A percentile compares a stretch with the other conserved stretches of the same genome.
Conservation (phyloP, 2,113 vertebrate species). For the Egretta garzetta region DNA sequence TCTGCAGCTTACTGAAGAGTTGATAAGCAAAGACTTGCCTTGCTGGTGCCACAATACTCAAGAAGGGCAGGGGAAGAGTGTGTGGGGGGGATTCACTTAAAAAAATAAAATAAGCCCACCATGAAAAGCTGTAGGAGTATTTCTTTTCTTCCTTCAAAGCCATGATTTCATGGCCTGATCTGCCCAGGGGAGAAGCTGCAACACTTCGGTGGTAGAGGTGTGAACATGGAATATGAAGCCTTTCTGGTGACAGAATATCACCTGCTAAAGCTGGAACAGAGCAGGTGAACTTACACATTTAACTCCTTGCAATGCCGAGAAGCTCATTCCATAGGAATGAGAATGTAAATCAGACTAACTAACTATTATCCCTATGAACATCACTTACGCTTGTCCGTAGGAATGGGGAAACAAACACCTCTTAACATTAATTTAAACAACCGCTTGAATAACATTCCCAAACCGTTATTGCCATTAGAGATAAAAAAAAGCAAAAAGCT, state of each 20-base stretch:
- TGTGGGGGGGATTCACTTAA: background rate
- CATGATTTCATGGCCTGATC: background rate
- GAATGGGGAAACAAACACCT: background rate
- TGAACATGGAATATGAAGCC: background rate
- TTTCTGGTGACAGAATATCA: background rate
- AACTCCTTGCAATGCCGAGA: background rate
- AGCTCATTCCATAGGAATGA: background rate
- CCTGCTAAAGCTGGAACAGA: background rate
- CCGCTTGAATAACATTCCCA: background rate
- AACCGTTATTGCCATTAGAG: background rate
- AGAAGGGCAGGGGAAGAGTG: background rate
- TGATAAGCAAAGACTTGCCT: conserved; percentile 28
- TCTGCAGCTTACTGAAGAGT: conserved; percentile 9
- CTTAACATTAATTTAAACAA: background rate
- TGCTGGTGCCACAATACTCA: background rate
- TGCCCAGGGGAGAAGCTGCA: conserved; percentile 27
- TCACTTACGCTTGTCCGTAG: background rate
- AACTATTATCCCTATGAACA: background rate
- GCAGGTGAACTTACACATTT: background rate
- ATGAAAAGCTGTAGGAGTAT: background rate
- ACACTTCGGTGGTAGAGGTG: conserved; percentile 6
- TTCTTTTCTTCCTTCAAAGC: conserved; percentile 4
- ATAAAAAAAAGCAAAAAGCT: background rate
- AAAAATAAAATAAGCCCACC: background rate
- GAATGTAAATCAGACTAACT: background rate